Evolutionary conservation across 2,797 vertebrate genomes (phyloP).

Genomic region (Scolopax bukidnonensis): DNA sequence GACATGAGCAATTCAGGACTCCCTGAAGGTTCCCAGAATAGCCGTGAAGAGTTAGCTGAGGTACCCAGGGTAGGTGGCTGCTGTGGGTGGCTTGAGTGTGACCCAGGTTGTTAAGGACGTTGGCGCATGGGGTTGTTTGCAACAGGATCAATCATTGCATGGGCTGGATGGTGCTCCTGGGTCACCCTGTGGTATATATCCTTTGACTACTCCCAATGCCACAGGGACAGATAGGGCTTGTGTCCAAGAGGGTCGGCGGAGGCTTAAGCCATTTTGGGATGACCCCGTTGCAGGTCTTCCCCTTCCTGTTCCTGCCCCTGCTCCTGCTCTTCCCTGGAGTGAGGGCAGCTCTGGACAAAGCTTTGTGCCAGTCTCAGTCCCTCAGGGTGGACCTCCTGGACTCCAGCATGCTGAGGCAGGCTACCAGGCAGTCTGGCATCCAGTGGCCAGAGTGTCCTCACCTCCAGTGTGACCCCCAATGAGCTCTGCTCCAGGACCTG

Average conservation of each 20-base stretch:
- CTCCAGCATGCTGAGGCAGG: neutral
- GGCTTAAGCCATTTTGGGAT: neutral
- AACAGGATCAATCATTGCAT: rapidly evolving
- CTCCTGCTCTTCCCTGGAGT: neutral
- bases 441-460: neutral
- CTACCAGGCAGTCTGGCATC: neutral
- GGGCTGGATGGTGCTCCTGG: neutral
- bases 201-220: neutral
- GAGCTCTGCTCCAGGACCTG: neutral
- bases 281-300: neutral
- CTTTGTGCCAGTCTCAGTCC: neutral
- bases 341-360: neutral
- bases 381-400: neutral
- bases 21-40: neutral
- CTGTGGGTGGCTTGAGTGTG: neutral
- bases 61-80: neutral
- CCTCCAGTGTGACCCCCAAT: neutral
- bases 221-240: neutral
- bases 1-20: neutral
- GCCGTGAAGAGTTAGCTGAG: neutral
- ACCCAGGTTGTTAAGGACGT: rapidly evolving
- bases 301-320: neutral
- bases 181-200: neutral
- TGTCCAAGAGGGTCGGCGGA: neutral
- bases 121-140: neutral